Percentiles rank a stretch among this genome's conserved stretches.
Evolutionary conservation across 2,888 invertebrate genomes (phyloP).

Genomic region (Drosophila yooni): DNA sequence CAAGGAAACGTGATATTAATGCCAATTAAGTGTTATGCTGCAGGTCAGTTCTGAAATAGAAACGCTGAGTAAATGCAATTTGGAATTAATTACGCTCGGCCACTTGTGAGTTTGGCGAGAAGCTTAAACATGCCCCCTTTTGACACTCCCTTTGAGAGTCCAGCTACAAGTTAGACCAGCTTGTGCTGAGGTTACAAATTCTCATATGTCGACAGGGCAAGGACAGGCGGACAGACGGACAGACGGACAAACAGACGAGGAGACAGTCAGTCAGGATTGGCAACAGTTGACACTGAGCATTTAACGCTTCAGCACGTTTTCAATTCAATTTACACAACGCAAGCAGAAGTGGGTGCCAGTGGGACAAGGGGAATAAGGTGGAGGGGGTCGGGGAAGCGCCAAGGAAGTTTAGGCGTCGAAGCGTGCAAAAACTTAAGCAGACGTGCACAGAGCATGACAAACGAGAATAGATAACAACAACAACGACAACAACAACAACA

Average conservation of each 20-base stretch:
- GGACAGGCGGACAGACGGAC: slow-evolving; percentile 4
- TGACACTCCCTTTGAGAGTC: neutral
- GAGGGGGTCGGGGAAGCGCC: slow-evolving; percentile 48
- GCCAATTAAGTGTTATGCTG: slow-evolving; percentile 15
- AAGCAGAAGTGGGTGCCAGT: slow-evolving; percentile 13
- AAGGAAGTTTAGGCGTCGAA: slow-evolving; percentile 79
- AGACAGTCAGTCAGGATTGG: slow-evolving; percentile 69
- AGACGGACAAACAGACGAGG: slow-evolving; percentile 1
- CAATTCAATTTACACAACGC: slow-evolving; percentile 82
- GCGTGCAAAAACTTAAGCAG: slow-evolving; percentile 80
- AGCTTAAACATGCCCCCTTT: slow-evolving; percentile 21
- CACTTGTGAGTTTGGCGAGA: slow-evolving; percentile 45
- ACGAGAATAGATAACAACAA: slow-evolving; percentile 55
- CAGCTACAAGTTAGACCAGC: slow-evolving; percentile 70
- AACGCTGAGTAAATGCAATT: slow-evolving; percentile 64
- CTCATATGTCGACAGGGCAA: slow-evolving; percentile 79
- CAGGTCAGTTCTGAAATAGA: slow-evolving; percentile 38
- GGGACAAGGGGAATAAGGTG: neutral
- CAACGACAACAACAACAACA: slow-evolving; percentile 27
- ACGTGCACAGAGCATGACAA: slow-evolving; percentile 77
- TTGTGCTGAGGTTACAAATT: slow-evolving; percentile 82
- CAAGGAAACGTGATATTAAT: slow-evolving; percentile 41
- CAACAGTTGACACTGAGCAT: slow-evolving; percentile 85
- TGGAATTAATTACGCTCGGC: slow-evolving; percentile 73
- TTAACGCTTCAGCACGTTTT: slow-evolving; percentile 85